A percentile compares a stretch with the other conserved stretches of the same genome.
phyloP scores from a whole-genome alignment of 2,113 vertebrate species.

The Trichechus manatus region DNA sequence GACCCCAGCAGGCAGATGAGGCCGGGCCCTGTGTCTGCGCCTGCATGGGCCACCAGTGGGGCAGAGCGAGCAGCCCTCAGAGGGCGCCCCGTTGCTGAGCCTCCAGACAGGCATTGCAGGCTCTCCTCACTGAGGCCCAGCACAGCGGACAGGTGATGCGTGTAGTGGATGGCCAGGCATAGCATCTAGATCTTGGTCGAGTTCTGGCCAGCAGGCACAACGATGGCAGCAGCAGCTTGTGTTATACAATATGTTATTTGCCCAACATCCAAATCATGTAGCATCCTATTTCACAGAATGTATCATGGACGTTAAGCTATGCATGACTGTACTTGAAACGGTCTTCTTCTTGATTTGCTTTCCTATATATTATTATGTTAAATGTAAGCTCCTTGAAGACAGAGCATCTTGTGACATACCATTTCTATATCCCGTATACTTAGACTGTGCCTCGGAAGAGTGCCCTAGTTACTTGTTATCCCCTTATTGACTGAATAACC shows the following conservation, averaged over 20 bases:
- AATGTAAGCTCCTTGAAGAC: not conserved
- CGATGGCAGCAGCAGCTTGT: constrained; percentile 91
- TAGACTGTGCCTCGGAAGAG: not conserved
- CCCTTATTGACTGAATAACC: not conserved
- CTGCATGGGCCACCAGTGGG: not conserved
- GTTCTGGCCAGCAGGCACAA: constrained; percentile 90
- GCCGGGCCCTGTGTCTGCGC: constrained; percentile 23
- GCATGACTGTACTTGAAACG: not conserved
- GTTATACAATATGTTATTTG: not conserved
- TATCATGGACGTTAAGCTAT: too few relatives aligned
- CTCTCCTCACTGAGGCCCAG: constrained; percentile 88
- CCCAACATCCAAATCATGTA: too few relatives aligned
- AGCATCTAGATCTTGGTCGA: constrained; percentile 93
- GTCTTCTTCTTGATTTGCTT: not conserved
- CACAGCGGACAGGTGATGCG: constrained; percentile 90
- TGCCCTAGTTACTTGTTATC: not conserved
- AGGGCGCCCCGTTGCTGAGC: constrained; percentile 23
- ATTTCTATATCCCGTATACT: not conserved
- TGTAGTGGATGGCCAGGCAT: constrained; percentile 92
- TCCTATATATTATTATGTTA: not conserved
- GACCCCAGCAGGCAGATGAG: not conserved
- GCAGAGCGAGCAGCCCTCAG: constrained; percentile 14
- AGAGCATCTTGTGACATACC: not conserved
- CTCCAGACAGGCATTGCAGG: constrained; percentile 66
- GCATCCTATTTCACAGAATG: too few relatives aligned